Percentiles rank a stretch among this genome's conserved stretches.
Evolutionary conservation across 2,113 vertebrate genomes (phyloP).

Genomic region (cat (Felis catus)): F.catus_Fca126_mat1.0 CM031427.1:1561501-1562000

Average conservation of each 20-base stretch:
- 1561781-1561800: no score
- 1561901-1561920: neutral
- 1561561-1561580: neutral
- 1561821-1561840: no score
- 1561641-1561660: no score
- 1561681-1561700: no score
- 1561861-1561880: neutral
- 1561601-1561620: neutral
- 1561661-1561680: neutral
- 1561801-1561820: no score
- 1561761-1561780: neutral
- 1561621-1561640: neutral
- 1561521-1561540: neutral
- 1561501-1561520: fast-evolving
- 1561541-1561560: neutral
- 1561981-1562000: fast-evolving
- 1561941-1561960: fast-evolving
- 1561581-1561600: fast-evolving
- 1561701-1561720: neutral
- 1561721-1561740: fast-evolving
- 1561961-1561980: fast-evolving
- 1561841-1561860: no score
- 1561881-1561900: neutral
- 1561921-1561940: neutral
- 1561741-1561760: neutral